These are phyloP conservation scores for Engraulis encrasicolus DNA, from an alignment of 2,113 vertebrate species.

Conservation along the genomic window DNA sequence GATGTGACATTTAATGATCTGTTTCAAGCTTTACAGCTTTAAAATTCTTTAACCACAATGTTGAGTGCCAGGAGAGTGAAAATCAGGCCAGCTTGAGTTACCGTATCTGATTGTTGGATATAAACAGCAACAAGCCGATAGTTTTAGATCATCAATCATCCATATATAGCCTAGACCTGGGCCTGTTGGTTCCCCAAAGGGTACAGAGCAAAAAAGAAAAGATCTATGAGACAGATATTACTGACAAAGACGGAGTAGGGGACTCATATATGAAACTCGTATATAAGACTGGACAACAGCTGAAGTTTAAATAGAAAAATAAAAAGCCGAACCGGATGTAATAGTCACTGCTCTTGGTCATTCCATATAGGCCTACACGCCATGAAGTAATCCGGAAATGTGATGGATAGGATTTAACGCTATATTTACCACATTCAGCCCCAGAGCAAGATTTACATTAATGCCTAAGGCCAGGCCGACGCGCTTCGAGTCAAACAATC, in stretches of 20 bases:
- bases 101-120: conserved; percentile 1
- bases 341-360: background rate
- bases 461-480: background rate
- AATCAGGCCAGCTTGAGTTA: background rate
- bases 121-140: background rate
- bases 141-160: background rate
- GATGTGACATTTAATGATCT: background rate
- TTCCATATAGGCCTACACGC: background rate
- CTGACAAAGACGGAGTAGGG: background rate
- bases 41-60: background rate
- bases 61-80: background rate
- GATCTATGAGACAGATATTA: conserved; percentile 2
- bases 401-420: background rate
- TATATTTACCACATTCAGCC: background rate
- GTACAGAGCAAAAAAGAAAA: background rate
- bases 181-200: background rate
- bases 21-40: background rate
- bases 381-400: background rate
- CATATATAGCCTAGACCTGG: background rate
- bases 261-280: no score
- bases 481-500: background rate
- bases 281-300: background rate
- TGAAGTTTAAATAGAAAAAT: background rate
- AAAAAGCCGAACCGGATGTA: background rate
- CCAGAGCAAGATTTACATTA: background rate